These are phyloP conservation scores for Cerastis leucographa DNA, from an alignment of 2,888 invertebrate genomes.

Conservation along the genomic window DNA sequence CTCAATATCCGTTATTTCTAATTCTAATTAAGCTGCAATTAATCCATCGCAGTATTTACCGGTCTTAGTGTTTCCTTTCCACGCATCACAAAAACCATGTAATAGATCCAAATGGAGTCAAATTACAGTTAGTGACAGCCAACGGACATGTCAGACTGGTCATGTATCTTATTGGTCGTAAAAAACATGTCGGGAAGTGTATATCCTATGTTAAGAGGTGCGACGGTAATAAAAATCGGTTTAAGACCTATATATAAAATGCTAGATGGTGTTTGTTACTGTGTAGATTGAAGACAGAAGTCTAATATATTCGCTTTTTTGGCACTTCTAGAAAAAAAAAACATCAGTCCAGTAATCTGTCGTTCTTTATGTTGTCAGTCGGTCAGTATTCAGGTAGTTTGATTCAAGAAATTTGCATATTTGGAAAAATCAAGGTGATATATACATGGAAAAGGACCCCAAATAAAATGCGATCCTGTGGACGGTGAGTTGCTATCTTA, in stretches of 20 bases:
- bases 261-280: constrained; percentile 54
- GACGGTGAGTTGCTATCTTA: too few relatives aligned
- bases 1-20: background rate
- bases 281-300: background rate
- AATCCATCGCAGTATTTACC: background rate
- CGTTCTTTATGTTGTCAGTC: too few relatives aligned
- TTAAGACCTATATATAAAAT: constrained; percentile 57
- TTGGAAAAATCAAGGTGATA: too few relatives aligned
- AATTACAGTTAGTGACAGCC: constrained; percentile 43
- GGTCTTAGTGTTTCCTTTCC: constrained; percentile 3
- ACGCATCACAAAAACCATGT: constrained; percentile 31
- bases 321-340: too few relatives aligned
- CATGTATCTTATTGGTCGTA: constrained; percentile 31
- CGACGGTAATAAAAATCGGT: constrained; percentile 40
- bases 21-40: background rate
- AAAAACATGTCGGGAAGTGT: constrained; percentile 66
- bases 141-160: constrained; percentile 44
- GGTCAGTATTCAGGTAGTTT: too few relatives aligned
- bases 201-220: constrained; percentile 58
- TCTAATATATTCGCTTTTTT: too few relatives aligned
- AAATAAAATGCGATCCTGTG: too few relatives aligned
- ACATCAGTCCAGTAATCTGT: too few relatives aligned
- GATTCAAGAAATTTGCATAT: too few relatives aligned
- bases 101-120: constrained; percentile 36
- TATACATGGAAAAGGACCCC: too few relatives aligned